Evolutionary conservation across 1,140 invertebrate species (phyloP), one percentile per base, ranked within the genome.

Genomic region (Argopecten irradians): DNA sequence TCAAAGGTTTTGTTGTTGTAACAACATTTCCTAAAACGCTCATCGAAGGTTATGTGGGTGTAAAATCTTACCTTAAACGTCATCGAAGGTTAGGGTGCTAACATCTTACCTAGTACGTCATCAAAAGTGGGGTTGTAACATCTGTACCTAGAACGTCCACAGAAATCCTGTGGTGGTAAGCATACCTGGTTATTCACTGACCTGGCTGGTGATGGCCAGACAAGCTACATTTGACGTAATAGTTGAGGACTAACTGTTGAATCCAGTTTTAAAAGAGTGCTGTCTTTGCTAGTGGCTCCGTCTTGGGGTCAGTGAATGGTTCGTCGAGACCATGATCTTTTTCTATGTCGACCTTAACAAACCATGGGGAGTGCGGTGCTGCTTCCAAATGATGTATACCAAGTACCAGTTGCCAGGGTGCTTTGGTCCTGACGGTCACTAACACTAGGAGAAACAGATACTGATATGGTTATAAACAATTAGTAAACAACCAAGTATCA

Each of bases 191-290:
- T n/a, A n/a, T n/a, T n/a, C n/a, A n/a, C n/a, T n/a, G 34, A 28
- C 14, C 16, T 14, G 5, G 87, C 88, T 0, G 85, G 34, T 22
- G 86, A 9, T 32, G 87, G 28, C 0, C 43, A 97, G 92, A 94
- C 97, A 97, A 35, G 96, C 96, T 0, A 97, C 97, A 0, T n/a
- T 96, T 96, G 28, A 97, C 96, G 71, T 94, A 94, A 55, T 93
- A 96, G 91, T 96, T 97, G 2, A 89, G n/a, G 34, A 8, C 55
- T 87, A 0, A 97, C 97, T 0, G 92, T 88, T 0, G 91, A 88
- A 1, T 84, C 39, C 0, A 96, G 93, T 46, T 93, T 95, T 0
- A 97, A 33, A 1, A 98, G 92, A 0, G 96, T 96, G 9, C 97
- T 96, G 91, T 98, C 97, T 90, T 97, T 96, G 87, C 96, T 90